Evolutionary conservation across 2,888 invertebrate species (phyloP), one percentile per base, ranked within the genome.

Genomic region (Cacoxenus indagator): DNA sequence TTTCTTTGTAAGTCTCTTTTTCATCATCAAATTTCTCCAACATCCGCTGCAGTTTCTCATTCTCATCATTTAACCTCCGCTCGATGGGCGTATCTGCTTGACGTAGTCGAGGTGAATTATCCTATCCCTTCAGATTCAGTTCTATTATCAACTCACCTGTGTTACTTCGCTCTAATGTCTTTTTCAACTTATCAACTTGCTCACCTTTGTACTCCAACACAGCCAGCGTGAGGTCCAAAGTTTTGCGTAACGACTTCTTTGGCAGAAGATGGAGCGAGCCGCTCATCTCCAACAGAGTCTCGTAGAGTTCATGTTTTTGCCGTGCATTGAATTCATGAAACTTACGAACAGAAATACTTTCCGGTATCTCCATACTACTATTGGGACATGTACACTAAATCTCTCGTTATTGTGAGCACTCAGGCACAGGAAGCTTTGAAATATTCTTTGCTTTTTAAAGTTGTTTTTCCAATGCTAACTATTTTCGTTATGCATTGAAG

Each of bases 171-270:
- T 78, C 76, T 14, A 76, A 54, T 67, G 77, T 75, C 9, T 75
- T 74, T 57, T 78, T 75, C 37, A 83, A 72, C 2, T 61, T 70
- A 27, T 69, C 70, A 1, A 85, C 86, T 77, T 86, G 79, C 45
- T 84, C 78, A 9, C 86, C 87, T 73, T 88, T 88, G 73, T 84
- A 84, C 70, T 81, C 78, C 68, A 88, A 57, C 1, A 87, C 83
- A 26, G 78, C 78, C 72, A 88, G 69, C 6, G 86, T 82, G 17
- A 88, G 70, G n/a, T 86, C 84, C 57, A 88, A 76, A 22, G 85
- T 84, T 70, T 85, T 88, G 22, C 87, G 82, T 64, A 85, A 75
- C 27, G 84, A 84, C 70, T 84, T 86, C 67, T 84, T 85, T 19
- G 88, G 87, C 75, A 88, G 70, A 71, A 85, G 84, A 19, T 87